Percentiles rank a stretch among this genome's conserved stretches.
These are phyloP conservation scores for Chamaetylas fuelleborni DNA, from an alignment of 2,113 vertebrate genomes.

Conservation along the genomic window DNA sequence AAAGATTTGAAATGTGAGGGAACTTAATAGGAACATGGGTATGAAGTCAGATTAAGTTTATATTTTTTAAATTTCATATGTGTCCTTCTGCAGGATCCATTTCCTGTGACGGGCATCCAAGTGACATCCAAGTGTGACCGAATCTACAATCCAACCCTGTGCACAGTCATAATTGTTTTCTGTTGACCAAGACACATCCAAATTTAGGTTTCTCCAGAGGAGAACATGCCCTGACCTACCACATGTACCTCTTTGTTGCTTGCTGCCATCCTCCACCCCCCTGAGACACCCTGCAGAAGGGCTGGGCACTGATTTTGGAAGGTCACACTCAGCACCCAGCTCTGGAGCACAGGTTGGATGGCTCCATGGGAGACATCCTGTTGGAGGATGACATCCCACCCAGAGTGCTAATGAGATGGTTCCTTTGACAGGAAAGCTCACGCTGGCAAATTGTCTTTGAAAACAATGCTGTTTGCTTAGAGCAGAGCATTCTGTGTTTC, in stretches of 20 bases:
- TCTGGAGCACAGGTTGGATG: background rate
- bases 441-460: slow-evolving; percentile 33
- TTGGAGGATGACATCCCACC: background rate
- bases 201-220: background rate
- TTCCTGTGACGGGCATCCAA: background rate
- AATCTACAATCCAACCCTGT: background rate
- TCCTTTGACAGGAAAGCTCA: slow-evolving; percentile 37
- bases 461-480: slow-evolving; percentile 46
- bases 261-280: background rate
- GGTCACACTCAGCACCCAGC: background rate
- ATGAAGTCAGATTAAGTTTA: background rate
- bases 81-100: background rate
- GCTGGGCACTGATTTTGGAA: background rate
- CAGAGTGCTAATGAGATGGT: slow-evolving; percentile 37
- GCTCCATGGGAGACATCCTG: background rate
- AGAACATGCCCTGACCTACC: background rate
- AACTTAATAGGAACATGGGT: background rate
- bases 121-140: rapidly evolving
- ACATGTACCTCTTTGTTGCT: background rate
- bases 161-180: background rate
- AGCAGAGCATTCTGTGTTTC: background rate
- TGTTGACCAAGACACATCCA: background rate
- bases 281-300: background rate
- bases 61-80: background rate
- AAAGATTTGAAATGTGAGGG: background rate